Evolutionary conservation across 2,113 vertebrate genomes (phyloP), one percentile per base, ranked within the genome.

Genomic region (Takifugu flavidus): DNA sequence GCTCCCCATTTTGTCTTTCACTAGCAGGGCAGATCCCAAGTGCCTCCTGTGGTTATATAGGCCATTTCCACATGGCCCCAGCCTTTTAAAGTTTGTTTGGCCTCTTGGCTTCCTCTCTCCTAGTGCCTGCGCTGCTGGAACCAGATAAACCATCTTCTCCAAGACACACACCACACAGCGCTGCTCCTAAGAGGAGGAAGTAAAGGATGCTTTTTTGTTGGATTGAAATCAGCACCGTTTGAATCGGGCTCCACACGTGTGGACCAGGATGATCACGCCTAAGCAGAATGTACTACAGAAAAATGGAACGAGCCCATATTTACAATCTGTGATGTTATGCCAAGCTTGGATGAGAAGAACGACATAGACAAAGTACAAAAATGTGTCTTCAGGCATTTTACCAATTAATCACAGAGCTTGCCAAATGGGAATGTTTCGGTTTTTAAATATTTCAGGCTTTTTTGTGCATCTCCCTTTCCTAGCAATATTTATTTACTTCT

Each of bases 21-120:
- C 75, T 84, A 62, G 54, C 69, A 56, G 28, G 20, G 59, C 42
- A 1, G 63, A 78, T 71, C 65, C 66, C 69, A 71, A 79, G 74
- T 73, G 75, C 78, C 76, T 79, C 79, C 75, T 79, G 81, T 68
- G 75, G 82, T 86, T 85, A 79, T 82, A 78, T 72, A 77, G 79
- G 78, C 75, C 67, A 70, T 75, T 80, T 80, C 82, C 82, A 82
- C 80, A 79, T 79, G 77, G 75, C 69, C 78, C 61, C 65, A 49
- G 67, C 61, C 70, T 72, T 86, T 81, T 78, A 85, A 59, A 74
- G 70, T 75, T 56, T 80, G 75, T 82, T 83, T 82, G 85, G 80
- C 79, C 72, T 13, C 56, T 79, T 45, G 59, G 80, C 68, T 82
- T 80, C 79, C 73, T 80, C 62, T 85, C 80, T 75, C 78, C 81